Conservation (phyloP, 2,113 vertebrate genomes). For the Zosterops pallidus region DNA sequence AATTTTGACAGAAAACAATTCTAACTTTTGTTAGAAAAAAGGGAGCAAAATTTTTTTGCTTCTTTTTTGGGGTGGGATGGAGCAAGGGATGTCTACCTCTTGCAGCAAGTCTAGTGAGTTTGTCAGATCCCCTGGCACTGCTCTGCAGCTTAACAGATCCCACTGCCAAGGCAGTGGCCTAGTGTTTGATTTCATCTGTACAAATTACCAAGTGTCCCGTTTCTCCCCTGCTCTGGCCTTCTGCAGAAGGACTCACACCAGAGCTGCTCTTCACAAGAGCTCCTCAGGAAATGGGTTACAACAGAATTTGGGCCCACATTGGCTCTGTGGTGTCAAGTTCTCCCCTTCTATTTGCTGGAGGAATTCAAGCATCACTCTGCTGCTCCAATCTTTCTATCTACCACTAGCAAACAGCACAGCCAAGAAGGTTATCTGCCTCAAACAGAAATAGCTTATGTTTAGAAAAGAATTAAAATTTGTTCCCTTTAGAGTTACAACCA, state of each 20-base stretch:
- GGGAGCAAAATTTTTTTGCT: fast-evolving
- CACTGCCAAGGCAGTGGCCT: background rate
- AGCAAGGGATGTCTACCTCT: background rate
- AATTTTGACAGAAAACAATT: background rate
- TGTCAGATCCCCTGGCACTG: background rate
- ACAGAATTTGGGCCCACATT: background rate
- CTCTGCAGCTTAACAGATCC: background rate
- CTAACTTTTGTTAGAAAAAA: background rate
- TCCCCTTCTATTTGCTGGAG: slow-evolving; percentile 5
- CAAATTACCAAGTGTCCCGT: background rate
- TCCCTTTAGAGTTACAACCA: slow-evolving; percentile 61
- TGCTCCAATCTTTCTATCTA: slow-evolving; percentile 33
- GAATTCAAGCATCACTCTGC: slow-evolving; percentile 45
- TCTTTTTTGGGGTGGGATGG: background rate
- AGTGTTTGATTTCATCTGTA: background rate
- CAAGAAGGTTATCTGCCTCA: slow-evolving; percentile 60
- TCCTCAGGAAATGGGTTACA: background rate
- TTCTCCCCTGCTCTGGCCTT: background rate
- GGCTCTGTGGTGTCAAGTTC: background rate
- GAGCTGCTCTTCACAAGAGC: background rate
- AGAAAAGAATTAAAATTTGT: slow-evolving; percentile 69
- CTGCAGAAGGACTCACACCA: background rate
- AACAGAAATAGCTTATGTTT: slow-evolving; percentile 67
- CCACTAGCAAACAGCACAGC: background rate
- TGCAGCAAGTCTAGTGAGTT: background rate